phyloP scores from a whole-genome alignment of 2,888 invertebrate genomes.

The Sarcophaga subvicina region DNA sequence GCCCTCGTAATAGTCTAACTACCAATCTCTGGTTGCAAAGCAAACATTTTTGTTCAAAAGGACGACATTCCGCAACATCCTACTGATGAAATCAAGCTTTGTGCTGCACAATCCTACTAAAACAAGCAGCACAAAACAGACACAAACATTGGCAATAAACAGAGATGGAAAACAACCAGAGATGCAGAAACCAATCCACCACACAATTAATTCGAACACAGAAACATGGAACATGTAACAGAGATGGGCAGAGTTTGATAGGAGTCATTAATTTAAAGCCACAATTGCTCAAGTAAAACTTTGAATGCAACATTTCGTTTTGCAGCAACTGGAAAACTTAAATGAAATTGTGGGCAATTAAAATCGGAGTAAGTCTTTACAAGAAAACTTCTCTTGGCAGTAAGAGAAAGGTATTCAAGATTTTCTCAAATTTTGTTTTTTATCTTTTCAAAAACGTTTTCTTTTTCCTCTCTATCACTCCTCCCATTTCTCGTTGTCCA shows the following conservation, averaged over 20 bases:
- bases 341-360: too few relatives aligned
- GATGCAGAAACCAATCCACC: neutral
- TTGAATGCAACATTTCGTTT: neutral
- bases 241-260: neutral
- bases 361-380: too few relatives aligned
- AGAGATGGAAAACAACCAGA: neutral
- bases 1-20: neutral
- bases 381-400: too few relatives aligned
- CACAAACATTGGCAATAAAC: neutral
- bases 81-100: conserved; percentile 39
- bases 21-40: neutral
- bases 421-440: too few relatives aligned
- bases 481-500: too few relatives aligned
- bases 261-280: conserved; percentile 47
- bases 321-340: too few relatives aligned
- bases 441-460: too few relatives aligned
- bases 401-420: too few relatives aligned
- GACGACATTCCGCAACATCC: conserved; percentile 61
- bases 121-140: neutral
- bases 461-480: too few relatives aligned
- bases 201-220: neutral
- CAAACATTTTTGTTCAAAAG: conserved; percentile 44
- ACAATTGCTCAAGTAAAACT: conserved; percentile 5
- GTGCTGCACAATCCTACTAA: neutral
- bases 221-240: too few relatives aligned